Percentiles rank a stretch among this genome's conserved stretches.
phyloP scores from a whole-genome alignment of 1,140 invertebrate species.

The Drosophila persimilis region DNA sequence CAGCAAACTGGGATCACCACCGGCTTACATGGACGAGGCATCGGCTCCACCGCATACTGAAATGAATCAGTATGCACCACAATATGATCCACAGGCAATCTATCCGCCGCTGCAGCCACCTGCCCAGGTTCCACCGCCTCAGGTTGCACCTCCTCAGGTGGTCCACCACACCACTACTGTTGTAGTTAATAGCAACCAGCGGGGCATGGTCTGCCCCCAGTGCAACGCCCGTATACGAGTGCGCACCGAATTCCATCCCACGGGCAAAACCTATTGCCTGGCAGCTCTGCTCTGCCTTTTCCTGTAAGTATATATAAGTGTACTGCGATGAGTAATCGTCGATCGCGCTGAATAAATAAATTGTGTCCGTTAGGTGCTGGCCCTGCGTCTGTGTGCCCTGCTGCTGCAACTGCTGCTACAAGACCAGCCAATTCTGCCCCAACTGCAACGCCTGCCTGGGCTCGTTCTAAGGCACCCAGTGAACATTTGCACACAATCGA shows the following conservation, averaged over 20 bases:
- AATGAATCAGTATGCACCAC: not conserved
- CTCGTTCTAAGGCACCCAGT: slow-evolving; percentile 29
- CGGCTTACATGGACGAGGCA: slow-evolving; percentile 7
- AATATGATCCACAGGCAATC: not conserved
- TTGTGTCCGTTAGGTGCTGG: slow-evolving; percentile 79
- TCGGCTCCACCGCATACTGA: slow-evolving; percentile 12
- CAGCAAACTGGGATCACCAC: slow-evolving; percentile 15
- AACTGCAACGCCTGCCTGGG: slow-evolving; percentile 86
- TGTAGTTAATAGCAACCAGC: slow-evolving; percentile 14
- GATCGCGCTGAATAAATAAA: slow-evolving; percentile 8
- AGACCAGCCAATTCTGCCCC: slow-evolving; percentile 87
- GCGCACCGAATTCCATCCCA: slow-evolving; percentile 46
- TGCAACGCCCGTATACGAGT: slow-evolving; percentile 43
- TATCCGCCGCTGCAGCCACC: slow-evolving; percentile 20
- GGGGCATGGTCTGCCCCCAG: slow-evolving; percentile 53
- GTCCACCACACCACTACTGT: slow-evolving; percentile 22
- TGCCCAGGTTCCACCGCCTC: not conserved
- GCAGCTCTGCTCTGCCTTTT: slow-evolving; percentile 44
- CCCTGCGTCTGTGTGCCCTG: slow-evolving; percentile 87
- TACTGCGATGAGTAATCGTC: slow-evolving; percentile 10
- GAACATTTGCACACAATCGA: not conserved
- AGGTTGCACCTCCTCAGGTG: not conserved
- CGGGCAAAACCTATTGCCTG: slow-evolving; percentile 45
- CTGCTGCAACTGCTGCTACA: slow-evolving; percentile 86
- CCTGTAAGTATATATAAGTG: slow-evolving; percentile 40